Evolutionary conservation across 2,888 invertebrate species (phyloP).

Genomic region (Lycaena phlaeas): DNA sequence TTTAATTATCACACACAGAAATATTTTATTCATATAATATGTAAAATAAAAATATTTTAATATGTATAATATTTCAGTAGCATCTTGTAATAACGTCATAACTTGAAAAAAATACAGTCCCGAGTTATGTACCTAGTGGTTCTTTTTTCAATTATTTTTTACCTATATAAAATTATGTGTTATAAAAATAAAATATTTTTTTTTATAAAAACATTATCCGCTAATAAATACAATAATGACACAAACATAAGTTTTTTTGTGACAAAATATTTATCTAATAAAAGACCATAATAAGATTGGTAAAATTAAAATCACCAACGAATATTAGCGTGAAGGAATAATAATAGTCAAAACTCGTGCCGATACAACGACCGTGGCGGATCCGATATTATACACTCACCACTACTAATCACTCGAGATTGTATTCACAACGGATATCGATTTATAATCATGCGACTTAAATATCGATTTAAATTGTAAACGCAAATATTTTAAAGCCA

Average conservation of each 20-base stretch:
- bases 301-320: not conserved
- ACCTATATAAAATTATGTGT: not conserved
- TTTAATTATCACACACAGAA: no score
- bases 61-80: no score
- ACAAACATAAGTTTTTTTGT: not conserved
- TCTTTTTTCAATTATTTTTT: not conserved
- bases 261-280: not conserved
- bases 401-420: slow-evolving; percentile 55
- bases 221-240: not conserved
- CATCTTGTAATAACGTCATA: no score
- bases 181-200: not conserved
- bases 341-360: slow-evolving; percentile 45
- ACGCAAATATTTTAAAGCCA: no score
- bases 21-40: no score
- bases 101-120: no score
- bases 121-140: no score
- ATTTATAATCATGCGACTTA: not conserved
- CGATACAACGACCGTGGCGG: slow-evolving; percentile 44
- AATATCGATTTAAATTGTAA: no score
- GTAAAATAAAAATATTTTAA: no score
- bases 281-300: not conserved
- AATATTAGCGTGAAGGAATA: slow-evolving; percentile 27
- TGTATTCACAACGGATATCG: slow-evolving; percentile 27
- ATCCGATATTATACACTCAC: slow-evolving; percentile 62
- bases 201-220: not conserved